Evolutionary conservation across 2,888 invertebrate species (phyloP), one percentile per base, ranked within the genome.

Genomic region (Drosophila pegasa): DNA sequence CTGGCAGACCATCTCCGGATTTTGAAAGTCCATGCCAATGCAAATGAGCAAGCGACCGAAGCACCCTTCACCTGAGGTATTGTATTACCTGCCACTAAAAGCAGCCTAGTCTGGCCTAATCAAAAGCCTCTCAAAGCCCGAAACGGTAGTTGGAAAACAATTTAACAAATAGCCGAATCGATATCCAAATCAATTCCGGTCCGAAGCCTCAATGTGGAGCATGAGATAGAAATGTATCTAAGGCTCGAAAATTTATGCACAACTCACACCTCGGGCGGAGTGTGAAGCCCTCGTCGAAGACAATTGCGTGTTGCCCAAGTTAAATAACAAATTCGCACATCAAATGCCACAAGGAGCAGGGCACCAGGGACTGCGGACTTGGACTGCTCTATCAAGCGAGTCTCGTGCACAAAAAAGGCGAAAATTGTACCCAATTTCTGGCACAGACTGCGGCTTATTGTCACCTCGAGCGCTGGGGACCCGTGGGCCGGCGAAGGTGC

Each of bases 311-410:
- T 86, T 88, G 80, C 80, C 82, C 74, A 68, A 72, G 82, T 75
- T 88, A 89, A 90, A 86, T 89, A 90, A 90, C 90, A 91, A 90
- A 91, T 90, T 91, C 90, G 88, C 90, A 89, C 90, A 91, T 90
- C 90, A 91, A 89, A 90, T 87, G 82, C 89, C 75, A 84, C 76
- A 87, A 89, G 83, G 85, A 67, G 27, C 54, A 47, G 29, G 38
- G 56, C 27, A 68, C 40, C 31, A 43, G 43, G 54, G 40, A 45
- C 41, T 37, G 51, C n/a, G 25, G 71, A 80, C 60, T 73, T 45
- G 35, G 65, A 77, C 64, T 75, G 48, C 78, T 78, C 74, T 78
- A 73, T 78, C 76, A 75, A 54, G 64, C 48, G 57, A 52, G 57
- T 50, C 31, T 56, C 67, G 74, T 71, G 72, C 76, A 87, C 85